These are phyloP conservation scores for Molossus alvarezi DNA, from an alignment of 2,797 vertebrate genomes.

Conservation along the genomic window DNA sequence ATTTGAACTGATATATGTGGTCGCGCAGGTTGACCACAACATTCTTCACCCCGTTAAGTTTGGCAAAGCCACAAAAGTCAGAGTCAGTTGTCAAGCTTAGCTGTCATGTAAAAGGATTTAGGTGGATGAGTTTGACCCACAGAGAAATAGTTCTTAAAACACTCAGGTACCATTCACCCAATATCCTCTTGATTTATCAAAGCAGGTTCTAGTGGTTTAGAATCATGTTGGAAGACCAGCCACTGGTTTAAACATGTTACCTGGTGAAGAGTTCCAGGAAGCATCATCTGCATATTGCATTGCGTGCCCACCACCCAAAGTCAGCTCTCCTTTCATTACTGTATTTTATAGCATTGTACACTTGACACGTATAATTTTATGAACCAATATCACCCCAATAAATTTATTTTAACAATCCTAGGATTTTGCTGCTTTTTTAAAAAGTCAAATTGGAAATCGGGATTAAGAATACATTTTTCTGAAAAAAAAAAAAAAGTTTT, in stretches of 20 bases:
- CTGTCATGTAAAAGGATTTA: neutral
- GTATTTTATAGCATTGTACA: neutral
- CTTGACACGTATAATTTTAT: neutral
- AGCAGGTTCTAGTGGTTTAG: conserved; percentile 19
- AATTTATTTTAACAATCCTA: neutral
- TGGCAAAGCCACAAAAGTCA: neutral
- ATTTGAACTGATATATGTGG: neutral
- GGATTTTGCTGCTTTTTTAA: neutral
- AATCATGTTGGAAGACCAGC: neutral
- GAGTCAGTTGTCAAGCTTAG: neutral
- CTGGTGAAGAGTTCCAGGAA: neutral
- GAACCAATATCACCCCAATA: neutral
- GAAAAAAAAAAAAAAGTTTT: neutral
- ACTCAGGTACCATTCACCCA: neutral
- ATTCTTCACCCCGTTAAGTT: neutral
- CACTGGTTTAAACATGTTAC: neutral
- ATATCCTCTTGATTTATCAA: neutral
- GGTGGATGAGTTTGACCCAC: neutral
- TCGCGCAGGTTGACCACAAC: neutral
- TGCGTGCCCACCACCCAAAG: neutral
- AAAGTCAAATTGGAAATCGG: neutral
- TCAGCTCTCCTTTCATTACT: neutral
- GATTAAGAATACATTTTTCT: neutral
- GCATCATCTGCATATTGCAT: neutral
- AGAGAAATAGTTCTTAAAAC: neutral